Percentiles rank a stretch among this genome's conserved stretches.
Conservation (phyloP, 2,797 vertebrate species). For the Smutsia gigantea region DNA sequence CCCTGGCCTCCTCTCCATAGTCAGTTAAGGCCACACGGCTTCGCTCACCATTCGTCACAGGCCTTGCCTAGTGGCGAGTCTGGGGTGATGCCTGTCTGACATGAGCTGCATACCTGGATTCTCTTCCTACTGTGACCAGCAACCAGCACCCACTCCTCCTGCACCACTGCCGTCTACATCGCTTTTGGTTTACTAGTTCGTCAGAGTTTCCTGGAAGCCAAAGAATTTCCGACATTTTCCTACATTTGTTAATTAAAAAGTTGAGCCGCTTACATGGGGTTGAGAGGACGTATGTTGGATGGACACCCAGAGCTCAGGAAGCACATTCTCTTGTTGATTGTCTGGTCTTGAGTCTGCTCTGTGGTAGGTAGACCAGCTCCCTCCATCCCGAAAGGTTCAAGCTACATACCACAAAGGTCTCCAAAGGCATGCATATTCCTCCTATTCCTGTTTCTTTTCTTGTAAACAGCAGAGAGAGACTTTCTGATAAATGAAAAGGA, state of each 20-base stretch:
- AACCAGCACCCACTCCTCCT: accelerated
- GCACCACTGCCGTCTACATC: neutral
- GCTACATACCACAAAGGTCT: neutral
- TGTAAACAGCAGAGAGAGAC: neutral
- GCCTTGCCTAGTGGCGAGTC: neutral
- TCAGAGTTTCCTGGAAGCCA: neutral
- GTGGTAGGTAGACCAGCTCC: accelerated
- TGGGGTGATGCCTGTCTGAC: neutral
- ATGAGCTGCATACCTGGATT: neutral
- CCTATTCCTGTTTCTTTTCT: neutral
- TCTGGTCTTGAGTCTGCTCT: neutral
- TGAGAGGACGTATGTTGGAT: neutral
- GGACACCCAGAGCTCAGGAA: neutral
- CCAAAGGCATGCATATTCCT: neutral
- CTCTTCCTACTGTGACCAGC: neutral
- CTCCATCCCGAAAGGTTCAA: neutral
- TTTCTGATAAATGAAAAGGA: conserved; percentile 25
- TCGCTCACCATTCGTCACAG: neutral
- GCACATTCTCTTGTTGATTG: neutral
- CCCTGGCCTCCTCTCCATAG: neutral
- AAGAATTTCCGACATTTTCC: neutral
- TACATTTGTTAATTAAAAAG: neutral
- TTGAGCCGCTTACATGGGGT: neutral
- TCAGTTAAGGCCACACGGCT: neutral
- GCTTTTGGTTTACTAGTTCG: neutral